Base-by-base conservation (phyloP, 1,140 invertebrate species). In the Micrasema minimum region DNA sequence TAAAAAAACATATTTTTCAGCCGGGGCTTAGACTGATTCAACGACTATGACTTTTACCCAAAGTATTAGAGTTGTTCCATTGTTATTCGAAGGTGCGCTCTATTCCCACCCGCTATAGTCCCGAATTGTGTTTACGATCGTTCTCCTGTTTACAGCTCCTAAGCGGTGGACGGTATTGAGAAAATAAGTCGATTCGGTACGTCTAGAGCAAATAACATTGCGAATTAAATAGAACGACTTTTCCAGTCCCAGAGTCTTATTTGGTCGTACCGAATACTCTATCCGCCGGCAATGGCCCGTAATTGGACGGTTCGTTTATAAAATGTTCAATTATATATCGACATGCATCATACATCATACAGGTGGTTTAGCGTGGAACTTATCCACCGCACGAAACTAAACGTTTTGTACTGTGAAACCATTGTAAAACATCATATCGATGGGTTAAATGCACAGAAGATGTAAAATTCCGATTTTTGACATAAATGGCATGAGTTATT, bases 191-290 rank as follows among this genome's bases (percentile, higher is more conserved):
- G 20, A 22, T 51, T 51, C 23, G 48, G 12, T 22, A 51, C 48
- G 20, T 22, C 18, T 51, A 22, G 48, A 51, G 48, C 48, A 51
- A 51, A 20, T 51, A 51, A 51, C 18, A 51, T 7, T 16, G 20
- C 48, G 48, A 51, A 22, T 20, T 51, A 12, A 43, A 51, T 16
- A 22, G 23, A 51, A 51, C 12, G 46, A 43, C 12, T 51, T 22
- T n/a, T 22, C 16, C 16, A 20, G 16, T 20, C 48, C 18, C 48
- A 14, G 41, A 14, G 16, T 14, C 2, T 11, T 43, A 14, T 43
- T 43, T 43, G 41, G 12, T n/a, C 41, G 41, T 11, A n/a, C 41
- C 0, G 10, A n/a, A n/a, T 43, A 43, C 16, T 11, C 41, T 14
- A 14, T 14, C 41, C 41, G 12, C 16, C 12, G 41, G 41, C 41